phyloP scores from a whole-genome alignment of 2,797 vertebrate genomes.

The Petrocephalus schoutedeni region DNA sequence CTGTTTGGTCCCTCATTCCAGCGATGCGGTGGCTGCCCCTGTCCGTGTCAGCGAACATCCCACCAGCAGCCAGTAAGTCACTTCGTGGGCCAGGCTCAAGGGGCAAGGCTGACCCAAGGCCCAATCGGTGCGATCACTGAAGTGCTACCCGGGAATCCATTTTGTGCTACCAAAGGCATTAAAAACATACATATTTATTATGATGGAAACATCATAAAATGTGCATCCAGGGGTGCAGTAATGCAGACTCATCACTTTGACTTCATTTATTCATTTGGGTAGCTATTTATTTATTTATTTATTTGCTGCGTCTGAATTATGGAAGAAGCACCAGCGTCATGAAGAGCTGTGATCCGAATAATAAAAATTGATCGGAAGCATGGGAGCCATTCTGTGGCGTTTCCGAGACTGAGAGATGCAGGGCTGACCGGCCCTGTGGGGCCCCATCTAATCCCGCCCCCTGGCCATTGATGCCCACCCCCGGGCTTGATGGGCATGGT shows the following conservation, averaged over 20 bases:
- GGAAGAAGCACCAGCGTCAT: neutral
- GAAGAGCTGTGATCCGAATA: conserved; percentile 26
- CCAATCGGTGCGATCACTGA: neutral
- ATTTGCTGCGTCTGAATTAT: neutral
- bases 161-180: neutral
- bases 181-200: conserved; percentile 18
- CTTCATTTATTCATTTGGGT: neutral
- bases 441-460: conserved; percentile 55
- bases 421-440: conserved; percentile 42
- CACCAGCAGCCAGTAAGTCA: neutral
- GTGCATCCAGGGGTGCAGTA: neutral
- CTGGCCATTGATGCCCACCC: conserved; percentile 57
- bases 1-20: neutral
- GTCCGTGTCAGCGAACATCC: neutral
- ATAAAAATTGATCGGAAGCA: conserved; percentile 41
- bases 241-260: neutral
- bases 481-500: conserved; percentile 60
- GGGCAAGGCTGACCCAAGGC: neutral
- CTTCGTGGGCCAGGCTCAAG: neutral
- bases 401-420: conserved; percentile 52
- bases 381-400: conserved; percentile 46
- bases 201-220: neutral
- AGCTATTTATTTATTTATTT: neutral
- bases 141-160: conserved; percentile 1
- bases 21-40: neutral